Evolutionary conservation across 2,113 vertebrate genomes (phyloP).

Genomic region (Acanthochromis polyacanthus): DNA sequence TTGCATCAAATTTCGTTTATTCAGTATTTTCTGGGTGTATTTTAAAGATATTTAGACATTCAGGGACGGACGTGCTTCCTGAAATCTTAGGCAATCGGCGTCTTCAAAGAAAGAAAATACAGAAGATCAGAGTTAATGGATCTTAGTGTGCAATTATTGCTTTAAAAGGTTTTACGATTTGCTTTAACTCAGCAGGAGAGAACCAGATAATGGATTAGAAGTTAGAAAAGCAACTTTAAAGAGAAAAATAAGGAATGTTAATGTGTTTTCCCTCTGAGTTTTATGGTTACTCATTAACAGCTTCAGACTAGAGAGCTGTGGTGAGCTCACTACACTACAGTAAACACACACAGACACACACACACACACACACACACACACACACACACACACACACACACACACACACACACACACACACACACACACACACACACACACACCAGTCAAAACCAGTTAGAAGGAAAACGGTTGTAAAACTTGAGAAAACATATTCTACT

Average conservation of each 20-base stretch:
- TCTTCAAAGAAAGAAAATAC: background rate
- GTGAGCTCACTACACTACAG: slow-evolving; percentile 12
- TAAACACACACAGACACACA: slow-evolving; percentile 21
- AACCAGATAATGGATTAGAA: background rate
- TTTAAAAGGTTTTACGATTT: background rate
- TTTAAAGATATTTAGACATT: too few species aligned
- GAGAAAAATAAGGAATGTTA: slow-evolving; percentile 46
- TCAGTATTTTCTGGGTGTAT: too few species aligned
- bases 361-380: slow-evolving; percentile 15
- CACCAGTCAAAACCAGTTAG: background rate
- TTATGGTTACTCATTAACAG: slow-evolving; percentile 67
- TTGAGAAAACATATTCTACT: slow-evolving; percentile 5
- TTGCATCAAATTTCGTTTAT: too few species aligned
- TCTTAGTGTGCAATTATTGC: background rate
- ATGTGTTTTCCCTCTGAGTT: slow-evolving; percentile 57
- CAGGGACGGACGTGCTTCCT: too few species aligned
- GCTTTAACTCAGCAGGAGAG: background rate
- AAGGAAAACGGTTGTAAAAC: slow-evolving; percentile 25
- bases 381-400: background rate
- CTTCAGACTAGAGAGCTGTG: background rate
- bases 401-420: too few species aligned
- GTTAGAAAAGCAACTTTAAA: slow-evolving; percentile 31
- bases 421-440: too few species aligned
- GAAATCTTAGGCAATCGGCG: too few species aligned
- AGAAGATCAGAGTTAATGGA: background rate